Percentiles rank a stretch among this genome's conserved stretches.
phyloP scores from a whole-genome alignment of 2,797 vertebrate species.

The Lutjanus argentimaculatus region DNA sequence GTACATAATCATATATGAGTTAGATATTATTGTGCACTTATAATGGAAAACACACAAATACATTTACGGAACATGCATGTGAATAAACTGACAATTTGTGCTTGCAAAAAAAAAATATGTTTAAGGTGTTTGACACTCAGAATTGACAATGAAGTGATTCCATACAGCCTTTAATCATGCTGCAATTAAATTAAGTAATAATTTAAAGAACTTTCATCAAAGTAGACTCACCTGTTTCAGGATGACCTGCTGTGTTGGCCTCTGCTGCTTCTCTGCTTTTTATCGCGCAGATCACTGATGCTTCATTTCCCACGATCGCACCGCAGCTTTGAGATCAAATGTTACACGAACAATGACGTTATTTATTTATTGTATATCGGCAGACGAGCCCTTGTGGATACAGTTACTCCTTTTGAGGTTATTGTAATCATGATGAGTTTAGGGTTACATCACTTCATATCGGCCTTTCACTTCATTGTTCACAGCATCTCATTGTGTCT shows the following conservation, averaged over 20 bases:
- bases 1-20: too few relatives aligned
- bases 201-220: background rate
- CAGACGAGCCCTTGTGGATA: background rate
- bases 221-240: slow-evolving; percentile 28
- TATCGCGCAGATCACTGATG: too few relatives aligned
- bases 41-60: too few relatives aligned
- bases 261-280: background rate
- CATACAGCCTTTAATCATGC: too few relatives aligned
- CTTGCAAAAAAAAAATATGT: too few relatives aligned
- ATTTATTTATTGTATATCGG: background rate
- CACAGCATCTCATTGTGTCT: background rate
- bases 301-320: background rate
- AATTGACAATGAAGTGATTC: too few relatives aligned
- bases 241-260: background rate
- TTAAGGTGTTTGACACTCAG: too few relatives aligned
- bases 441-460: background rate
- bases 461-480: slow-evolving; percentile 1
- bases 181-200: background rate
- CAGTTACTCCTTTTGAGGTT: background rate
- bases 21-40: too few relatives aligned
- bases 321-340: background rate
- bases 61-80: too few relatives aligned
- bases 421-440: background rate
- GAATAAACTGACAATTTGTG: too few relatives aligned
- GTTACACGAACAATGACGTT: background rate